Evolutionary conservation across 1,140 invertebrate genomes (phyloP).

Genomic region (Drosophila yakuba): DNA sequence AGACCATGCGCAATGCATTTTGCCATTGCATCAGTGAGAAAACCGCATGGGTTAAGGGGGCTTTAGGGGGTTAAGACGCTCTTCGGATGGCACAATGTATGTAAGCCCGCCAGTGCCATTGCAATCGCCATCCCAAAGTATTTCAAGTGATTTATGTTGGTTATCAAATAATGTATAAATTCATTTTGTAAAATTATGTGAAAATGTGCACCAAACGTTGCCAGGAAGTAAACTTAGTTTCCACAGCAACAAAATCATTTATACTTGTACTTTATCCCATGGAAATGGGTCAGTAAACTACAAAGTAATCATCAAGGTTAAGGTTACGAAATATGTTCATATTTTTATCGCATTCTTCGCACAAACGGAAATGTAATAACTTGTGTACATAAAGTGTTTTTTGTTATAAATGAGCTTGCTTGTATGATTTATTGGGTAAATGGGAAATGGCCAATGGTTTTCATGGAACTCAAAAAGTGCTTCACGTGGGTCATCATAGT

Average conservation of each 20-base stretch:
- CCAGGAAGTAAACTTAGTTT: too few species aligned
- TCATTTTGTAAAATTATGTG: not conserved
- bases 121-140: conserved; percentile 36
- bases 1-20: conserved; percentile 73
- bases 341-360: not conserved
- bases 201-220: too few species aligned
- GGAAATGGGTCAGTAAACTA: not conserved
- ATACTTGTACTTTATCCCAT: not conserved
- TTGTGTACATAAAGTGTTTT: not conserved
- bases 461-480: too few species aligned
- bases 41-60: conserved; percentile 10
- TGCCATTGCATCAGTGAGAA: conserved; percentile 64
- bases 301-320: not conserved
- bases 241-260: not conserved
- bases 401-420: not conserved
- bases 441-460: not conserved
- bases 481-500: too few species aligned
- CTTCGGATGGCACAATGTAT: conserved; percentile 47
- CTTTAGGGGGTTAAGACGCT: not conserved
- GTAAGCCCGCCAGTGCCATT: conserved; percentile 38
- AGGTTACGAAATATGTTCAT: not conserved
- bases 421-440: not conserved
- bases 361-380: not conserved
- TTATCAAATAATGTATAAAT: not conserved
- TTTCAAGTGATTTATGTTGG: conserved; percentile 21